These are phyloP conservation scores for Caerostris extrusa DNA, from an alignment of 1,140 invertebrate species.

Conservation along the genomic window DNA sequence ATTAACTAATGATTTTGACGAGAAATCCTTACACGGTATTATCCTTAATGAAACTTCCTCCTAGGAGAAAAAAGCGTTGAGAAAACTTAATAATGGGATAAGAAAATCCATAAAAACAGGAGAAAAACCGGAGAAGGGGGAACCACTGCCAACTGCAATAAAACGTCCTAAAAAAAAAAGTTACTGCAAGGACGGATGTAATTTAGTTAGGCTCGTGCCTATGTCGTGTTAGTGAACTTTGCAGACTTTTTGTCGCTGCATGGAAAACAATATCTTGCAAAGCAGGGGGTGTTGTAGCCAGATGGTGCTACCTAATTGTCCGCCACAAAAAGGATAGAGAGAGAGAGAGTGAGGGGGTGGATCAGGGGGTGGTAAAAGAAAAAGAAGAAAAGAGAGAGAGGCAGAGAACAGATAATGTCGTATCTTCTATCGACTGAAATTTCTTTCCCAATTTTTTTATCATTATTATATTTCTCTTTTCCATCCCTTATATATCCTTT, in stretches of 20 bases:
- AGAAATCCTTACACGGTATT: constrained; percentile 46
- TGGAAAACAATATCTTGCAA: constrained; percentile 76
- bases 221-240: constrained; percentile 75
- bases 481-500: background rate
- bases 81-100: constrained; percentile 73
- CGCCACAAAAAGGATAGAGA: constrained; percentile 67
- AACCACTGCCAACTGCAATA: constrained; percentile 61
- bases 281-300: constrained; percentile 71
- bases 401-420: constrained; percentile 75
- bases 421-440: constrained; percentile 77
- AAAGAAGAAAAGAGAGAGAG: background rate
- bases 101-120: constrained; percentile 35
- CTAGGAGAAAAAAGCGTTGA: background rate
- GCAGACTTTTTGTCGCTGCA: constrained; percentile 72
- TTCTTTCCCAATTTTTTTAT: constrained; percentile 59
- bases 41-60: constrained; percentile 64
- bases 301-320: constrained; percentile 77
- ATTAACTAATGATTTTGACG: constrained; percentile 68
- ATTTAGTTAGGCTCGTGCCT: constrained; percentile 61
- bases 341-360: background rate
- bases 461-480: constrained; percentile 70
- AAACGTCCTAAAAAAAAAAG: constrained; percentile 71
- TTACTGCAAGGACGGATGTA: constrained; percentile 28
- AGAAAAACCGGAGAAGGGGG: background rate
- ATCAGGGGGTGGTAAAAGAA: background rate